Conservation (phyloP, 2,888 invertebrate genomes). For the Andrena hattorfiana region DNA sequence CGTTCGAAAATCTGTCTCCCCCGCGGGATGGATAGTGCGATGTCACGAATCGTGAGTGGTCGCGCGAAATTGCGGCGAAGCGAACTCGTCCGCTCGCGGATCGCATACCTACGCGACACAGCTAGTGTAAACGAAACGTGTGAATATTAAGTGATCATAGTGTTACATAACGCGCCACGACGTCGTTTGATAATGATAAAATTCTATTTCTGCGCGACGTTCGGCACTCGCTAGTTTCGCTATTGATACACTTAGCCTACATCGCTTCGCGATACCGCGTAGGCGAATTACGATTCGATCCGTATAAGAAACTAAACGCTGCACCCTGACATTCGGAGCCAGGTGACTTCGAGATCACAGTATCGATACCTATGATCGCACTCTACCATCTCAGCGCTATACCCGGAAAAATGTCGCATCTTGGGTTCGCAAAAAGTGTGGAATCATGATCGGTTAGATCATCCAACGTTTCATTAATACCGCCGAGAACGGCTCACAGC, state of each 20-base stretch:
- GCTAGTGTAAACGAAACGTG: conserved; percentile 42
- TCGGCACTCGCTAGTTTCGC: background rate
- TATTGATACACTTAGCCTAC: conserved; percentile 23
- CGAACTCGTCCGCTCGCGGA: conserved; percentile 9
- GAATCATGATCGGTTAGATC: conserved; percentile 50
- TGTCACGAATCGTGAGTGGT: background rate
- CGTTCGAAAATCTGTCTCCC: background rate
- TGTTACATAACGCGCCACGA: conserved; percentile 51
- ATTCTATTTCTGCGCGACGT: conserved; percentile 40
- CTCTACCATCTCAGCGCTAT: background rate
- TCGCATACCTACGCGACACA: conserved; percentile 26
- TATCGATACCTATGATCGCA: background rate
- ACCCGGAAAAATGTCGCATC: background rate
- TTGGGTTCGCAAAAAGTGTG: conserved; percentile 27
- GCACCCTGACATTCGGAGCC: background rate
- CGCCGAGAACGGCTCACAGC: conserved; percentile 38
- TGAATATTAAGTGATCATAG: conserved; percentile 48
- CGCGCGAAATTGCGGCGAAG: background rate
- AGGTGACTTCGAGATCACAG: background rate
- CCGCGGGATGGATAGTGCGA: background rate
- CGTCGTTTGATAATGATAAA: conserved; percentile 62
- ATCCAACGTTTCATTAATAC: conserved; percentile 57
- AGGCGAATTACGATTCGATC: background rate
- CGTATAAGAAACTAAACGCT: background rate
- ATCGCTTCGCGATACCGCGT: background rate